phyloP scores from a whole-genome alignment of 2,113 vertebrate genomes.

The Pelecanus crispus region DNA sequence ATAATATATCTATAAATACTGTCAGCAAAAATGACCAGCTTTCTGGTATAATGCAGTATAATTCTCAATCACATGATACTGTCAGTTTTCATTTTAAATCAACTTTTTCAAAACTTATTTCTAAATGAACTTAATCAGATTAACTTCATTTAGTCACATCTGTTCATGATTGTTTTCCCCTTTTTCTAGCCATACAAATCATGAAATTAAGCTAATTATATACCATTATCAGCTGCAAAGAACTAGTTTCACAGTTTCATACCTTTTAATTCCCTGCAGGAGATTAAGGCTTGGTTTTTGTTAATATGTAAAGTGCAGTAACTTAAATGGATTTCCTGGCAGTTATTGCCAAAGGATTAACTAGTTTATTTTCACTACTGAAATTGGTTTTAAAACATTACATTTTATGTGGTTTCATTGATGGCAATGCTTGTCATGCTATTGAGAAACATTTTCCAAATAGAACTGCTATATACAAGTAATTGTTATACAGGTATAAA shows the following conservation, averaged over 20 bases:
- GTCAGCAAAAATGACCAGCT: background rate
- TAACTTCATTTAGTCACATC: conserved; percentile 76
- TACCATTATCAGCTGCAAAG: conserved; percentile 67
- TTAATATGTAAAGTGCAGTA: conserved; percentile 58
- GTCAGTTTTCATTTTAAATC: conserved; percentile 75
- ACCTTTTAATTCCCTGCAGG: conserved; percentile 65
- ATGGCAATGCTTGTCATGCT: background rate
- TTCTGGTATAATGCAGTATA: background rate
- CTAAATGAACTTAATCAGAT: conserved; percentile 74
- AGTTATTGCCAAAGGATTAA: conserved; percentile 58
- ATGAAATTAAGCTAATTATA: conserved; percentile 75
- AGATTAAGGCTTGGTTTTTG: conserved; percentile 58
- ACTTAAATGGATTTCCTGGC: conserved; percentile 54
- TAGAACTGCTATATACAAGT: background rate
- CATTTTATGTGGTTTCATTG: conserved; percentile 46
- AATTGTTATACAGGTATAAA: conserved; percentile 10
- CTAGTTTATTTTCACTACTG: conserved; percentile 53
- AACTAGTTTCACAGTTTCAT: conserved; percentile 64
- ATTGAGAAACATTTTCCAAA: conserved; percentile 12
- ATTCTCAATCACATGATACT: conserved; percentile 36
- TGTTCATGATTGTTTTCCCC: conserved; percentile 66
- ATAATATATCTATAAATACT: background rate
- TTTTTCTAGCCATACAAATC: conserved; percentile 71
- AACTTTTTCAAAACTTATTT: conserved; percentile 76
- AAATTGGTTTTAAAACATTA: conserved; percentile 58